Percentiles rank a stretch among this genome's conserved stretches.
Evolutionary conservation across 2,113 vertebrate species (phyloP).

Genomic region (Boulengeromyrus knoepffleri): DNA sequence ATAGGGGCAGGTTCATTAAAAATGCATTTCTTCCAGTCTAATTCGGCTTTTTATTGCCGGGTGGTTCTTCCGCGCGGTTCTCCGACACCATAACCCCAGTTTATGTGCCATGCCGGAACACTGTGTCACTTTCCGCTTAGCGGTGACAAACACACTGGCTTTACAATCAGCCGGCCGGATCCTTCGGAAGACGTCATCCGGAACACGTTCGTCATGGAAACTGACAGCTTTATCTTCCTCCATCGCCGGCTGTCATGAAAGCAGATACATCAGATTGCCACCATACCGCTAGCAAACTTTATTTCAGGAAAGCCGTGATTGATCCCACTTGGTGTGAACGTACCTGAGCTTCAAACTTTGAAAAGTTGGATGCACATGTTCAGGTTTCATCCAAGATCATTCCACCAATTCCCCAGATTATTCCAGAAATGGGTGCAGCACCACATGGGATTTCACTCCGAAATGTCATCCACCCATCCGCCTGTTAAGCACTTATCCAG

Average conservation of each 20-base stretch:
- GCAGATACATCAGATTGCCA: not conserved
- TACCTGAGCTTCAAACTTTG: not conserved
- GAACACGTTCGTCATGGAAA: not conserved
- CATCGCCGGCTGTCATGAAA: not conserved
- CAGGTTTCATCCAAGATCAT: not conserved
- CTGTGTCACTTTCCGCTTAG: slow-evolving; percentile 1
- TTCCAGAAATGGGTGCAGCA: not conserved
- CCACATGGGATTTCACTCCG: not conserved
- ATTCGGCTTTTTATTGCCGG: not conserved
- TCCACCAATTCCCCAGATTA: not conserved
- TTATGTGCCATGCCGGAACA: not conserved
- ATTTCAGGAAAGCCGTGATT: not conserved
- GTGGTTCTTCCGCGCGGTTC: not conserved
- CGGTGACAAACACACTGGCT: slow-evolving; percentile 14
- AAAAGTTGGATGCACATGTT: not conserved
- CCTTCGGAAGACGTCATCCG: not conserved
- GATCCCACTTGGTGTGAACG: not conserved
- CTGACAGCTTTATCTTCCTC: slow-evolving; percentile 13
- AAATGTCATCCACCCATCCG: not conserved
- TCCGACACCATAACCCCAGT: not conserved
- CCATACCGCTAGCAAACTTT: not conserved
- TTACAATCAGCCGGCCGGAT: not conserved
- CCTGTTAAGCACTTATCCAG: not conserved
- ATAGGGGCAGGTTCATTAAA: not conserved
- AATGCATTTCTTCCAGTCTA: not conserved